Evolutionary conservation across 2,113 vertebrate genomes (phyloP).

Genomic region (Rana temporaria): DNA sequence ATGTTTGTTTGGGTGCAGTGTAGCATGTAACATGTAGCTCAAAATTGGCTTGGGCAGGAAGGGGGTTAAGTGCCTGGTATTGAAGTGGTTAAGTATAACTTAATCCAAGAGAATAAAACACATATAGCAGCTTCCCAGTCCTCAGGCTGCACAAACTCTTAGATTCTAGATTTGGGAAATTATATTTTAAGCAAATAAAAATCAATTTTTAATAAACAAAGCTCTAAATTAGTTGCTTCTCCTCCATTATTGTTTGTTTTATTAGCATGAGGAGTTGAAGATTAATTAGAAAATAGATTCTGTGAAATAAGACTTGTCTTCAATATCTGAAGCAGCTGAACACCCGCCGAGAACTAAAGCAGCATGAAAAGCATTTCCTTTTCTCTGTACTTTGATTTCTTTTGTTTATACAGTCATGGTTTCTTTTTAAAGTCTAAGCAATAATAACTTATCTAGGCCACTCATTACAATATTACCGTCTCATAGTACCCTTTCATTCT

Average conservation of each 20-base stretch:
- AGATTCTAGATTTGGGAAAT: not conserved
- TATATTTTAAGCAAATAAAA: not conserved
- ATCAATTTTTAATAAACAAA: not conserved
- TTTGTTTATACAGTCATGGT: constrained; percentile 40
- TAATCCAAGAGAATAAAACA: too few relatives aligned
- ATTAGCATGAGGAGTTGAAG: constrained; percentile 3
- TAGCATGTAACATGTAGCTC: too few relatives aligned
- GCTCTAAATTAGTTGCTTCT: not conserved
- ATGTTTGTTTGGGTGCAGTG: too few relatives aligned
- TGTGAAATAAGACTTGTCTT: constrained; percentile 20
- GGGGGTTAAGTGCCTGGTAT: too few relatives aligned
- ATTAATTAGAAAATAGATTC: constrained; percentile 23
- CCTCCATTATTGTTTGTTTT: not conserved
- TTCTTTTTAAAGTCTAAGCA: constrained; percentile 33
- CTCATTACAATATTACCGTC: constrained; percentile 11
- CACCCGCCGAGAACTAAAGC: constrained; percentile 16
- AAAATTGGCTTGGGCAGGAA: too few relatives aligned
- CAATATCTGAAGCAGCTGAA: not conserved
- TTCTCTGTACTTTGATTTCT: constrained; percentile 29
- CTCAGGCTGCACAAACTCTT: too few relatives aligned
- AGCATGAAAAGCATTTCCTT: constrained; percentile 5
- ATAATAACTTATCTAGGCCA: constrained; percentile 21
- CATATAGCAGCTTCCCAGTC: too few relatives aligned
- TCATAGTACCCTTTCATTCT: too few relatives aligned
- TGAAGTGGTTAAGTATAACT: too few relatives aligned